phyloP scores from a whole-genome alignment of 2,888 invertebrate species.

The Deladenus siricidicola region DNA sequence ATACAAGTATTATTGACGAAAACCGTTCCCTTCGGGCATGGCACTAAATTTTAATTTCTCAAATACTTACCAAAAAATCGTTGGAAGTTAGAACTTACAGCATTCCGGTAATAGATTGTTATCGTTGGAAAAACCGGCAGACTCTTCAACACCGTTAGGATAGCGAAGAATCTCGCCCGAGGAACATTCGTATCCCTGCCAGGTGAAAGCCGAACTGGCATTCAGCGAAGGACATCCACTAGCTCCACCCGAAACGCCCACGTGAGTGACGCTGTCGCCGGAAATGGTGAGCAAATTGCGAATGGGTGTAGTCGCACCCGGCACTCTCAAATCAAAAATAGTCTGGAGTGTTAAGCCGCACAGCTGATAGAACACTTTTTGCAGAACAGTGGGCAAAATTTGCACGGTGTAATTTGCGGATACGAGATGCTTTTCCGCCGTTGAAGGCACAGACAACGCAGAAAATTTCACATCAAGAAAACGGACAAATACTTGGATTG shows the following conservation, averaged over 20 bases:
- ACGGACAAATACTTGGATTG: slow-evolving; percentile 85
- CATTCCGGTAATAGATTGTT: slow-evolving; percentile 69
- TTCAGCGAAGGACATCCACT: slow-evolving; percentile 67
- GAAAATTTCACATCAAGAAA: slow-evolving; percentile 68
- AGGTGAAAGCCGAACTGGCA: slow-evolving; percentile 73
- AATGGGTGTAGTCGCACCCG: slow-evolving; percentile 62
- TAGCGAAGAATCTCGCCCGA: slow-evolving; percentile 76
- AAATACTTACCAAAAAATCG: background rate
- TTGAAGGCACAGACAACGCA: slow-evolving; percentile 15
- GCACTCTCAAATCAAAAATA: slow-evolving; percentile 85
- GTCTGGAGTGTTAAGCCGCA: slow-evolving; percentile 86
- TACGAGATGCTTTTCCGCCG: slow-evolving; percentile 34
- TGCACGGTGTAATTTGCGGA: slow-evolving; percentile 77
- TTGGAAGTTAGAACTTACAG: slow-evolving; percentile 61
- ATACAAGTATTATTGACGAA: slow-evolving; percentile 81
- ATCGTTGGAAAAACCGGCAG: no score
- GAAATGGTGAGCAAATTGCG: slow-evolving; percentile 34
- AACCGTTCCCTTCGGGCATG: slow-evolving; percentile 92
- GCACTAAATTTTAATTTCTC: slow-evolving; percentile 61
- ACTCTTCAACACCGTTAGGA: no score
- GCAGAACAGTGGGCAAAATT: slow-evolving; percentile 76
- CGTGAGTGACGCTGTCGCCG: slow-evolving; percentile 41
- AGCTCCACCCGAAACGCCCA: slow-evolving; percentile 11
- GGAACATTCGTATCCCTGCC: slow-evolving; percentile 83
- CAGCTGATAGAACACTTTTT: slow-evolving; percentile 83